Conservation (phyloP, 2,797 vertebrate genomes). For the Peromyscus aztecus region DNA sequence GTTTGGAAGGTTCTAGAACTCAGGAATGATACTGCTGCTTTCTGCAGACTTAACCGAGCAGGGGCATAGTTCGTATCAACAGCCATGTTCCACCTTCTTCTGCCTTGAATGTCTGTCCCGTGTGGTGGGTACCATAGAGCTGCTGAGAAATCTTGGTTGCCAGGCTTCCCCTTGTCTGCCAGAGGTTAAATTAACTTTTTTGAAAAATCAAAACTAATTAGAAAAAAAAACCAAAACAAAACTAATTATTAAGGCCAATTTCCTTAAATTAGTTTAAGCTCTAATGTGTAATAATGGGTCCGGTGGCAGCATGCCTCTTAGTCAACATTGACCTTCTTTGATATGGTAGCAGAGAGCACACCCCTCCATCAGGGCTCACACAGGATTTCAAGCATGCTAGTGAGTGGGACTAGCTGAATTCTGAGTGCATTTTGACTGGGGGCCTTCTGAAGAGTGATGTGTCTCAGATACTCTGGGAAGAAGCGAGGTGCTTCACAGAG, state of each 20-base stretch:
- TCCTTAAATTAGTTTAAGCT: neutral
- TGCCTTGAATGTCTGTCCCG: neutral
- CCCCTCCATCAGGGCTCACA: conserved; percentile 27
- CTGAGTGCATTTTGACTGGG: conserved; percentile 9
- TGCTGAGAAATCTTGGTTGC: neutral
- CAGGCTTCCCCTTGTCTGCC: neutral
- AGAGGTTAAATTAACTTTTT: neutral
- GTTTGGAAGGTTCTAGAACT: neutral
- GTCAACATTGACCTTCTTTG: conserved; percentile 44
- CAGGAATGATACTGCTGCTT: neutral
- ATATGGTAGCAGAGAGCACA: neutral
- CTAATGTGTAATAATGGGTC: neutral
- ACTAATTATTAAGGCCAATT: neutral
- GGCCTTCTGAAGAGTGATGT: neutral
- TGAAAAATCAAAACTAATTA: neutral
- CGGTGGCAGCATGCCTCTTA: neutral
- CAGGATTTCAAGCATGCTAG: neutral
- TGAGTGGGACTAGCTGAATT: conserved; percentile 7
- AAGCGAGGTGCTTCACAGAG: neutral
- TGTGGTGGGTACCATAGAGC: rapidly evolving
- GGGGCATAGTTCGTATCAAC: neutral
- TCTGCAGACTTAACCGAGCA: neutral
- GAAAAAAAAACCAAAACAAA: neutral
- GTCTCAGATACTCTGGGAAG: neutral
- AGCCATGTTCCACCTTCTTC: no score